phyloP scores from a whole-genome alignment of 2,888 invertebrate species.

The Phortica magna region DNA sequence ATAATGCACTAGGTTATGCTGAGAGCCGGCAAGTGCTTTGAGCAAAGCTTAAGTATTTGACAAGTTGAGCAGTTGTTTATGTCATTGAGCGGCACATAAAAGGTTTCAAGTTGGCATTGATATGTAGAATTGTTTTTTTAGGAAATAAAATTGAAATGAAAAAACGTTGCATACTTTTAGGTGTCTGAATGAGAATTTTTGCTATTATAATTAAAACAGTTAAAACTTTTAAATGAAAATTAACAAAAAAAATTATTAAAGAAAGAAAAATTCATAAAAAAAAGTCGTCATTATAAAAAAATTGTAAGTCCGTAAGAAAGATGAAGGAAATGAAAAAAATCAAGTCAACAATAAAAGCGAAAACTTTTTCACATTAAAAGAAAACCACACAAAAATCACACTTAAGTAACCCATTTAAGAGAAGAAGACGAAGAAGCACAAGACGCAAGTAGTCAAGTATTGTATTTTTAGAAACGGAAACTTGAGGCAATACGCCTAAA shows the following conservation, averaged over 20 bases:
- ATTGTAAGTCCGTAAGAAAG: not conserved
- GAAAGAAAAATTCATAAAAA: not conserved
- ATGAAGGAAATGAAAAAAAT: not conserved
- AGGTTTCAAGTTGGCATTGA: too few relatives aligned
- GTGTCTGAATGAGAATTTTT: not conserved
- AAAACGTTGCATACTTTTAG: constrained; percentile 7
- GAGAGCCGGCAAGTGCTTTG: too few relatives aligned
- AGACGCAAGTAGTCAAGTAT: not conserved
- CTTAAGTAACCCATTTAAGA: constrained; percentile 38
- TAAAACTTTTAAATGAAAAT: not conserved
- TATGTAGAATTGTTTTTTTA: not conserved
- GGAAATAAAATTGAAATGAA: not conserved
- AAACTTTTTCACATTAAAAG: constrained; percentile 1
- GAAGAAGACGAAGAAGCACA: not conserved
- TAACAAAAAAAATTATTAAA: not conserved
- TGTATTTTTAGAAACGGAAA: constrained; percentile 9
- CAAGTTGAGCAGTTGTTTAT: too few relatives aligned
- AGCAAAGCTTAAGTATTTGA: too few relatives aligned
- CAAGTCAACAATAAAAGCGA: not conserved
- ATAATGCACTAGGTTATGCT: too few relatives aligned
- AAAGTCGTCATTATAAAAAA: not conserved
- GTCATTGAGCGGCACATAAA: too few relatives aligned
- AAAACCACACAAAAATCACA: constrained; percentile 34
- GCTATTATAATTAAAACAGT: not conserved
- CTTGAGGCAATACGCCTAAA: constrained; percentile 5